These are phyloP conservation scores for Drosophila prosaltans DNA, from an alignment of 1,140 invertebrate species.

Conservation along the genomic window DNA sequence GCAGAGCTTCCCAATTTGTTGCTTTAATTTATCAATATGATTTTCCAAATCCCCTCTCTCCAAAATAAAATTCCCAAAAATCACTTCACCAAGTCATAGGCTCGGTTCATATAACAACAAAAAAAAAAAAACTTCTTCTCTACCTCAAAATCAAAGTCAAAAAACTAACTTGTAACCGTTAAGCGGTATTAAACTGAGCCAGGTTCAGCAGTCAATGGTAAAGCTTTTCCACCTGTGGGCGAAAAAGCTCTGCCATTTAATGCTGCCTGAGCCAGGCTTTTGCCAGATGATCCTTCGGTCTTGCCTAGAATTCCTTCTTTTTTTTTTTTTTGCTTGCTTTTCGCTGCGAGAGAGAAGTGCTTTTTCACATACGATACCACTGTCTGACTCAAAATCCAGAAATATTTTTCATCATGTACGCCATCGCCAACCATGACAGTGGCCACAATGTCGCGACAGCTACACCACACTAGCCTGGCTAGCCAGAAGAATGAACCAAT, in stretches of 20 bases:
- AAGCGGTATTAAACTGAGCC: slow-evolving; percentile 17
- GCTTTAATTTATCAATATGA: slow-evolving; percentile 26
- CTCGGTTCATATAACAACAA: neutral
- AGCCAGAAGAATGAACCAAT: neutral
- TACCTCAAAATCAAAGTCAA: neutral
- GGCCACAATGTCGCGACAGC: slow-evolving; percentile 68
- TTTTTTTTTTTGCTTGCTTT: slow-evolving; percentile 4
- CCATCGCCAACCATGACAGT: slow-evolving; percentile 79
- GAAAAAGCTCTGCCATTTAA: slow-evolving; percentile 26
- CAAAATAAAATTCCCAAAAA: neutral
- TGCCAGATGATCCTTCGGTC: slow-evolving; percentile 3
- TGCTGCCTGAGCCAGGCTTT: slow-evolving; percentile 23
- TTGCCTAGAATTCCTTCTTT: neutral
- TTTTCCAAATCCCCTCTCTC: slow-evolving; percentile 17
- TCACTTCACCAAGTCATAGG: slow-evolving; percentile 6
- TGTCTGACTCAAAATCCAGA: slow-evolving; percentile 76
- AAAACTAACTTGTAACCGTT: slow-evolving; percentile 17
- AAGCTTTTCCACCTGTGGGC: slow-evolving; percentile 15
- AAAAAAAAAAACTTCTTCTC: neutral
- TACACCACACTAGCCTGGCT: slow-evolving; percentile 41
- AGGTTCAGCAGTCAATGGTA: slow-evolving; percentile 32
- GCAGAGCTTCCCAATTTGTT: slow-evolving; percentile 25
- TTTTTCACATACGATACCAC: slow-evolving; percentile 83
- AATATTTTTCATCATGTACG: slow-evolving; percentile 83
- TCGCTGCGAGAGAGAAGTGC: slow-evolving; percentile 60